These are phyloP conservation scores for Pseudochirops corinnae DNA, from an alignment of 2,797 vertebrate species.

Conservation along the genomic window DNA sequence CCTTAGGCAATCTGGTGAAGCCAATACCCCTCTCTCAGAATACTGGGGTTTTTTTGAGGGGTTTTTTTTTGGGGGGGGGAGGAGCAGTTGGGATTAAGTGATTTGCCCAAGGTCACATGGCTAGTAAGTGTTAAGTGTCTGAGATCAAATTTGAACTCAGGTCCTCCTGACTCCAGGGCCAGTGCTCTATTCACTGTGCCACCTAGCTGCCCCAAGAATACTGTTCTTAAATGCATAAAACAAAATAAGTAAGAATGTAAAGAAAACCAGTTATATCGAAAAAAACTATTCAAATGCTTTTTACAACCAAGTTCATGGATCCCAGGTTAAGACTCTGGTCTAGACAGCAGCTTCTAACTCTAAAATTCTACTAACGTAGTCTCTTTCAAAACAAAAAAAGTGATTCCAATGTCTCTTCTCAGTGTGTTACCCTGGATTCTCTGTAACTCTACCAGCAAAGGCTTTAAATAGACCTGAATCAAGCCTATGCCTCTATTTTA, in stretches of 20 bases:
- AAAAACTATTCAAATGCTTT: not conserved
- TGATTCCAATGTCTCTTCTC: not conserved
- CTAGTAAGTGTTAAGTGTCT: too few relatives aligned
- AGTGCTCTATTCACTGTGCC: too few relatives aligned
- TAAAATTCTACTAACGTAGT: not conserved
- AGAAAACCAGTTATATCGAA: not conserved
- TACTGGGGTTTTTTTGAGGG: not conserved
- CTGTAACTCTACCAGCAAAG: not conserved
- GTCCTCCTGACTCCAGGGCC: too few relatives aligned
- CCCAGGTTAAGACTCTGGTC: not conserved
- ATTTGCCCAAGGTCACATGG: too few relatives aligned
- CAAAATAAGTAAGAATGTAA: not conserved
- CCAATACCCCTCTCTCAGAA: not conserved
- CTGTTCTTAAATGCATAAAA: not conserved
- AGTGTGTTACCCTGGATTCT: not conserved
- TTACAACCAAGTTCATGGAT: not conserved
- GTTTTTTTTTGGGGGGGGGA: too few relatives aligned
- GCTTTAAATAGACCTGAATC: not conserved
- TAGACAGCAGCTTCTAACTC: not conserved
- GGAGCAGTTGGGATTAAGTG: too few relatives aligned
- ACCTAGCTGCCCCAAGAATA: too few relatives aligned
- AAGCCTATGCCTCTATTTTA: not conserved
- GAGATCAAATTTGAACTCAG: too few relatives aligned
- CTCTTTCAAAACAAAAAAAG: not conserved
- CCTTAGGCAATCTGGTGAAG: not conserved